Evolutionary conservation across 2,888 invertebrate species (phyloP).

Genomic region (Melieria omissa): DNA sequence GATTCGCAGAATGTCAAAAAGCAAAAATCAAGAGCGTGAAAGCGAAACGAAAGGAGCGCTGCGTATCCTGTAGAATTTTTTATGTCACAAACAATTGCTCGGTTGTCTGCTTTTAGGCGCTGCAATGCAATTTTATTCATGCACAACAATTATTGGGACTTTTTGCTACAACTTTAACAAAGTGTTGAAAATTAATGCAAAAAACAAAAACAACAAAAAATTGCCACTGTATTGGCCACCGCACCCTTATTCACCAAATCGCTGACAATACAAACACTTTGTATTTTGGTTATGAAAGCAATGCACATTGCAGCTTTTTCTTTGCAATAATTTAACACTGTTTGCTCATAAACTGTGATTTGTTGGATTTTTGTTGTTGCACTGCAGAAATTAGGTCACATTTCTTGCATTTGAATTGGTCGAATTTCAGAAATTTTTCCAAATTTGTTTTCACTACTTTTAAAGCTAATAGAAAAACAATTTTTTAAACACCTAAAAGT

Average conservation of each 20-base stretch:
- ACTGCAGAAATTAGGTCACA: constrained; percentile 23
- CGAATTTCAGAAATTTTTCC: not conserved
- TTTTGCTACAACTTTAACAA: not conserved
- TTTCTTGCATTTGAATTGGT: not conserved
- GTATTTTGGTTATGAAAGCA: not conserved
- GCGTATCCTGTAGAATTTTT: too few relatives aligned
- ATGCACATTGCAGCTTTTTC: not conserved
- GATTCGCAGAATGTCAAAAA: too few relatives aligned
- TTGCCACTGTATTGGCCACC: not conserved
- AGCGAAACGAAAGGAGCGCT: too few relatives aligned
- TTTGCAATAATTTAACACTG: too few relatives aligned
- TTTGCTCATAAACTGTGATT: too few relatives aligned
- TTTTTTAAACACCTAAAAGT: not conserved
- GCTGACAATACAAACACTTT: not conserved
- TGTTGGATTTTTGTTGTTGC: too few relatives aligned
- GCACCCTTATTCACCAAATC: not conserved
- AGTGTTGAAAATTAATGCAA: not conserved
- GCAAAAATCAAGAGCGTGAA: too few relatives aligned
- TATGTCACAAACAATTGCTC: not conserved
- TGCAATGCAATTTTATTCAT: not conserved
- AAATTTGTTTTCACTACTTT: not conserved
- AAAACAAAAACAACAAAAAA: too few relatives aligned
- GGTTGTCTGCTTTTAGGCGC: constrained; percentile 25
- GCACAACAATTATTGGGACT: not conserved
- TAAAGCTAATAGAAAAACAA: not conserved